phyloP scores from a whole-genome alignment of 2,888 invertebrate species.

The Sceliomorpha sp. region DNA sequence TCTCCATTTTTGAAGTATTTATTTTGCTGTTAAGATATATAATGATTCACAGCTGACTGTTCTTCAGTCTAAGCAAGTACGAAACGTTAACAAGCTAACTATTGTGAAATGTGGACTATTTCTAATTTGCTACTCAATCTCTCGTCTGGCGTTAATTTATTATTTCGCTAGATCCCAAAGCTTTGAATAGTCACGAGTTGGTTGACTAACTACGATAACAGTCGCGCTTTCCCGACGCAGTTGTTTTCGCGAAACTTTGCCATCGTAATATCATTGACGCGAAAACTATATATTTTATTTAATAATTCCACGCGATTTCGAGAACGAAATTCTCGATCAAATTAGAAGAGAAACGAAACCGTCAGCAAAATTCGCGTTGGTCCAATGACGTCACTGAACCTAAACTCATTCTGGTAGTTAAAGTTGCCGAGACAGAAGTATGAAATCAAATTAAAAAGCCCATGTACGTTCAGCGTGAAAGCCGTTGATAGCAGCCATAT shows the following conservation, averaged over 20 bases:
- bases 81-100: too few species aligned
- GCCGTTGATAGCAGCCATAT: constrained; percentile 59
- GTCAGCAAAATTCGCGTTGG: constrained; percentile 48
- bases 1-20: too few species aligned
- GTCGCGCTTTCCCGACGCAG: constrained; percentile 9
- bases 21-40: too few species aligned
- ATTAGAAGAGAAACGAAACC: constrained; percentile 50
- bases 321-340: constrained; percentile 50
- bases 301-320: constrained; percentile 48
- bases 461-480: constrained; percentile 58
- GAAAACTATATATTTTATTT: constrained; percentile 44
- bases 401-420: constrained; percentile 58
- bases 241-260: constrained; percentile 46
- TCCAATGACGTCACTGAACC: constrained; percentile 55
- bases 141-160: too few species aligned
- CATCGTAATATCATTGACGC: constrained; percentile 45
- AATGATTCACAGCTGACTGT: too few species aligned
- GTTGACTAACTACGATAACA: background rate
- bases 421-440: constrained; percentile 59
- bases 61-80: too few species aligned
- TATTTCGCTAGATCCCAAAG: too few species aligned
- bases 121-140: too few species aligned
- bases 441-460: constrained; percentile 59
- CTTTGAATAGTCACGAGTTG: too few species aligned
- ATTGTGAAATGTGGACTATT: too few species aligned